phyloP scores from a whole-genome alignment of 1,140 invertebrate species.

The Drosophila orosa region DNA sequence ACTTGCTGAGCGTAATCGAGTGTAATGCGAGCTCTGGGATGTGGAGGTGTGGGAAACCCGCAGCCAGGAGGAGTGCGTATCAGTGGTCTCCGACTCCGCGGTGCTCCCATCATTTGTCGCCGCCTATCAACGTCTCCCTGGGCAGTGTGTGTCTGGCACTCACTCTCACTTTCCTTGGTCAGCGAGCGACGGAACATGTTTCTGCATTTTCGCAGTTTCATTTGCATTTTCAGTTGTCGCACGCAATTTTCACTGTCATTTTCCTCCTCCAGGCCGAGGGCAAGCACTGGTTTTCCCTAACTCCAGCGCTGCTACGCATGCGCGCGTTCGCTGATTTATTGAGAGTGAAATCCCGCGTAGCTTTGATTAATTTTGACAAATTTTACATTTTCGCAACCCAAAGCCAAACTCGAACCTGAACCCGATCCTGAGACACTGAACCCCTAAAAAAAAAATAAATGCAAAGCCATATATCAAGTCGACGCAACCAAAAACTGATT shows the following conservation, averaged over 20 bases:
- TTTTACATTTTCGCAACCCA: conserved; percentile 44
- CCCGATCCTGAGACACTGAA: conserved; percentile 25
- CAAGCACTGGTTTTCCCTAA: conserved; percentile 31
- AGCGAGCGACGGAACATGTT: conserved; percentile 43
- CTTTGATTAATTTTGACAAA: conserved; percentile 82
- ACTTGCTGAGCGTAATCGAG: conserved; percentile 41
- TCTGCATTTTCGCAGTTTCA: conserved; percentile 38
- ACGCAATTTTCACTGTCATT: conserved; percentile 64
- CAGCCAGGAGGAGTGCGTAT: conserved; percentile 3
- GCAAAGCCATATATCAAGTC: conserved; percentile 26
- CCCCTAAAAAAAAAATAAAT: conserved; percentile 15
- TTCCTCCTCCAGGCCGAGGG: conserved; percentile 53
- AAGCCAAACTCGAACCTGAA: conserved; percentile 26
- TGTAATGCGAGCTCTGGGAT: conserved; percentile 27
- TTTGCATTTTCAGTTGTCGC: conserved; percentile 67
- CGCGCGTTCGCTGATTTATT: conserved; percentile 65
- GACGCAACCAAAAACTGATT: conserved; percentile 22
- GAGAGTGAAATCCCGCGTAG: conserved; percentile 72
- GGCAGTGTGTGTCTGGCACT: conserved; percentile 47
- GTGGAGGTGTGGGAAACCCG: conserved; percentile 34
- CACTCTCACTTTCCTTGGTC: conserved; percentile 64
- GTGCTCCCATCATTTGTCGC: conserved; percentile 35
- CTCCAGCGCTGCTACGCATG: conserved; percentile 15
- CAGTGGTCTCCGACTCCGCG: neutral
- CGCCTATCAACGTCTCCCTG: conserved; percentile 54